These are phyloP conservation scores for Catostylus mosaicus DNA, from an alignment of 30 jellyfish, hydroid and myxozoan genomes.

Conservation along the genomic window DNA sequence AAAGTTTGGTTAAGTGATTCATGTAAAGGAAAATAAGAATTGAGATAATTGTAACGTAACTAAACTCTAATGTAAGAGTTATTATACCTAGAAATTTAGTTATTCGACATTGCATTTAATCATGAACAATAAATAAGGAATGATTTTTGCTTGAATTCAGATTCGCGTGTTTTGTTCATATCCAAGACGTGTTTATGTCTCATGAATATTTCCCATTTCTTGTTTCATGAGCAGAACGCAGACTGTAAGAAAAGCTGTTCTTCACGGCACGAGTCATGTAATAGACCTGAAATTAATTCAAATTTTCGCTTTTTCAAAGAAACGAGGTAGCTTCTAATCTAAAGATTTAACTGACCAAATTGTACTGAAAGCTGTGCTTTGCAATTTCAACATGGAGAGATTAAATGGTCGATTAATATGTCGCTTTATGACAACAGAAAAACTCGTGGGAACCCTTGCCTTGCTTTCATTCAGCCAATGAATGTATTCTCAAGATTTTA, in stretches of 20 bases:
- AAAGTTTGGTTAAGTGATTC: too few species aligned
- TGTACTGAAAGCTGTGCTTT: constrained; percentile 7
- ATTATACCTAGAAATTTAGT: too few species aligned
- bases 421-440: constrained; percentile 17
- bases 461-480: constrained; percentile 18
- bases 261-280: background rate
- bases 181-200: too few species aligned
- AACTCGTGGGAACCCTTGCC: constrained; percentile 38
- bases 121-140: too few species aligned
- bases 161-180: too few species aligned
- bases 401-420: constrained; percentile 20
- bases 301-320: constrained; percentile 30
- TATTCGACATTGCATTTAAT: too few species aligned
- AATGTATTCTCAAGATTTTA: constrained; percentile 20
- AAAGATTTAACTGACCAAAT: background rate
- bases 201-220: too few species aligned
- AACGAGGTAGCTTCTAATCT: constrained; percentile 8
- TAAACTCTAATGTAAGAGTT: too few species aligned
- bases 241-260: background rate
- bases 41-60: too few species aligned
- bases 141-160: too few species aligned
- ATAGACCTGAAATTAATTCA: background rate
- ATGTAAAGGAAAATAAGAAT: too few species aligned
- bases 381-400: constrained; percentile 25
- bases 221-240: background rate